Evolutionary conservation across 1,140 invertebrate species (phyloP).

Genomic region (Nephila pilipes): DNA sequence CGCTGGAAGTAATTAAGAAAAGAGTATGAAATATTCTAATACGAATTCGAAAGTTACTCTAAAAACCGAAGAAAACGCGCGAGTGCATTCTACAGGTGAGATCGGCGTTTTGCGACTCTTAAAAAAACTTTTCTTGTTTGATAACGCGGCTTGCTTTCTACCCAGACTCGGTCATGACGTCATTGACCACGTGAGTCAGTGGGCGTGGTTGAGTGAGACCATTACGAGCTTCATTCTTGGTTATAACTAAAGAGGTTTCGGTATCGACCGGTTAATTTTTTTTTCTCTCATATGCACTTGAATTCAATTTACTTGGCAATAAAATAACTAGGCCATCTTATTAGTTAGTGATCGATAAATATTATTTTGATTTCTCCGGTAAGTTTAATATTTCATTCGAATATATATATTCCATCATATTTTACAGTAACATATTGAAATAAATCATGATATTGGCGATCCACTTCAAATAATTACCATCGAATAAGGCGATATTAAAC

Average conservation of each 20-base stretch:
- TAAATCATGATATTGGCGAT: no score
- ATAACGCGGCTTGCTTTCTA: conserved; percentile 5
- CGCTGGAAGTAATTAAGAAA: neutral
- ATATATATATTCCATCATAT: no score
- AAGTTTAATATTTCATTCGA: no score
- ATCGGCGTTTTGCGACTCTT: neutral
- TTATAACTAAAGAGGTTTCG: neutral
- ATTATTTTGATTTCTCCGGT: no score
- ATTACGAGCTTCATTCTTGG: neutral
- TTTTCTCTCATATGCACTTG: neutral
- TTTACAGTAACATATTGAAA: no score
- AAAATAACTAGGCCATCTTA: no score
- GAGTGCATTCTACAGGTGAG: conserved; percentile 38
- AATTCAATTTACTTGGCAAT: no score
- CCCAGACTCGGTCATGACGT: conserved; percentile 34
- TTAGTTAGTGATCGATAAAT: no score
- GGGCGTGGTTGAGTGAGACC: neutral
- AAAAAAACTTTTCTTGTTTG: neutral
- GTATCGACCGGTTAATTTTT: neutral
- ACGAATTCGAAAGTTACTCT: neutral
- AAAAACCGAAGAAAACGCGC: neutral
- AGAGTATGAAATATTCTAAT: neutral
- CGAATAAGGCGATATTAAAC: no score
- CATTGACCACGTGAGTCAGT: conserved; percentile 24
- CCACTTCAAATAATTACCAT: no score